Conservation (phyloP, 2,888 invertebrate species). For the Norana najaformis region DNA sequence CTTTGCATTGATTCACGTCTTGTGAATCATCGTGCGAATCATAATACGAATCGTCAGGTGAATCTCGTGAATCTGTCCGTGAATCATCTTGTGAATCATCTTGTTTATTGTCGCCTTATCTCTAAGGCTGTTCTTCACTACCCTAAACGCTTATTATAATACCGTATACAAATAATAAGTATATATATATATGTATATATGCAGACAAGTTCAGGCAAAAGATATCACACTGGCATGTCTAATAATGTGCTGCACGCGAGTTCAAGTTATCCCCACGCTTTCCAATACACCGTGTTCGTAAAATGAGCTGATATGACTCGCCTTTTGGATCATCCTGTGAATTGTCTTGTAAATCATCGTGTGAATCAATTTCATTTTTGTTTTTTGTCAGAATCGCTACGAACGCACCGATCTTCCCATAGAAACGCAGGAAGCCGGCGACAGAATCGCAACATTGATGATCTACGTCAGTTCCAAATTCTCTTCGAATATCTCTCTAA, state of each 20-base stretch:
- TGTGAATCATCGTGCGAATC: neutral
- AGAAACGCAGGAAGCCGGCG: neutral
- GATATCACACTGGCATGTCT: no score
- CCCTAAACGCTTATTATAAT: no score
- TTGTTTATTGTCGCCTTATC: neutral
- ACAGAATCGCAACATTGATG: constrained; percentile 21
- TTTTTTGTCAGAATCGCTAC: neutral
- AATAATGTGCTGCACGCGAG: no score
- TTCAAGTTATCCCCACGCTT: no score
- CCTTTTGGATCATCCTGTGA: no score
- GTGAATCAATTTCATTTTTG: neutral
- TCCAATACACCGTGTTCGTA: no score
- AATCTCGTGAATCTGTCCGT: no score
- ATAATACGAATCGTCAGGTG: neutral
- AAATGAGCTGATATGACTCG: no score
- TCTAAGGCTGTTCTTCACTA: no score
- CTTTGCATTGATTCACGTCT: neutral
- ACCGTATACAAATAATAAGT: no score
- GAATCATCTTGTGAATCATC: neutral
- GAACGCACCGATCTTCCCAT: neutral
- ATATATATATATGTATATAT: no score
- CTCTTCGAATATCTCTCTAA: neutral
- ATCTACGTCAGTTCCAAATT: constrained; percentile 16
- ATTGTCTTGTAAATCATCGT: neutral
- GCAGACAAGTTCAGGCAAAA: no score